These are phyloP conservation scores for Diachrysia chrysitis DNA, from an alignment of 2,888 invertebrate genomes.

Conservation along the genomic window DNA sequence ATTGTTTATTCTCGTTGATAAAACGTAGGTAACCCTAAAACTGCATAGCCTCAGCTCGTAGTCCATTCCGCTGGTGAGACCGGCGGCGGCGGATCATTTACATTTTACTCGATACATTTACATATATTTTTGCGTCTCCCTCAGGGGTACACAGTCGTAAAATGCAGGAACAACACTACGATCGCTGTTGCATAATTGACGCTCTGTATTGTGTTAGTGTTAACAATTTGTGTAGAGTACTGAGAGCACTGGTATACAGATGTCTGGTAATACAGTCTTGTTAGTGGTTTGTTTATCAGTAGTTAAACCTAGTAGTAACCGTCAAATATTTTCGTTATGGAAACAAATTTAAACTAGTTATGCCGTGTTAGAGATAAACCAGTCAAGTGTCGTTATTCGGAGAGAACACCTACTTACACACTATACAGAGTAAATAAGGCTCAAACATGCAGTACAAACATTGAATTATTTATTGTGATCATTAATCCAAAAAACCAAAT, in stretches of 20 bases:
- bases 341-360: slow-evolving; percentile 25
- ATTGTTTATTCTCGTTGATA: slow-evolving; percentile 7
- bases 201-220: slow-evolving; percentile 70
- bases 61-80: slow-evolving; percentile 42
- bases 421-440: too few relatives aligned
- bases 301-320: too few relatives aligned
- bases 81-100: slow-evolving; percentile 69
- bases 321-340: too few relatives aligned
- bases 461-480: background rate
- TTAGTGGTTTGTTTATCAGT: slow-evolving; percentile 27
- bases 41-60: slow-evolving; percentile 38
- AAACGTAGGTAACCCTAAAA: slow-evolving; percentile 38
- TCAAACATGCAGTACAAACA: too few relatives aligned
- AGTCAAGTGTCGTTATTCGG: too few relatives aligned
- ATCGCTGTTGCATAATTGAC: slow-evolving; percentile 74
- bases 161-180: slow-evolving; percentile 72
- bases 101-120: slow-evolving; percentile 76
- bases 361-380: slow-evolving; percentile 6
- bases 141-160: slow-evolving; percentile 71
- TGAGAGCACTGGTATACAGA: slow-evolving; percentile 29
- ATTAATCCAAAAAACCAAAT: background rate
- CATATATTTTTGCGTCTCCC: slow-evolving; percentile 72
- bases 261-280: slow-evolving; percentile 33
- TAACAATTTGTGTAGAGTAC: slow-evolving; percentile 59
- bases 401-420: too few relatives aligned